Evolutionary conservation across 1,140 invertebrate species (phyloP), one percentile per base, ranked within the genome.

Genomic region (Patella vulgata): DNA sequence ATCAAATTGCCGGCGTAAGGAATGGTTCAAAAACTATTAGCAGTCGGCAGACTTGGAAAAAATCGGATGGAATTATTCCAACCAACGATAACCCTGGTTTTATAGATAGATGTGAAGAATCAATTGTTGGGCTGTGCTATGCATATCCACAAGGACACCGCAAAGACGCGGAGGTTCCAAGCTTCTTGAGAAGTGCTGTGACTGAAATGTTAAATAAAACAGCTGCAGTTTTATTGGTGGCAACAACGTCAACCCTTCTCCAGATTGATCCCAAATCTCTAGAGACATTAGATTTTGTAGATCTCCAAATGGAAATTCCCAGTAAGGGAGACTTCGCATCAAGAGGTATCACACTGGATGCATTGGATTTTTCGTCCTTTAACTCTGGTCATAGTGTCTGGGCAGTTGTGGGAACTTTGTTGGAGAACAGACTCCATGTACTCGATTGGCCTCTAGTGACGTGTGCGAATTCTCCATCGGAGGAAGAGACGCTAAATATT

Each of bases 221-320:
- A 6, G 61, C 73, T 31, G 75, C 79, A 12, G 65, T 78, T 28
- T 46, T 82, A 36, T 47, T 74, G 33, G 60, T 81, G 11, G 74
- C 71, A n/a, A 80, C 79, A 12, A 73, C 79, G 36, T 69, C 73
- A 23, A 54, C 68, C 1, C 21, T 79, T 4, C 17, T 82, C 9
- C 71, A 75, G 51, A 55, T 82, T n/a, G 75, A 82, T 68, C 68
- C 79, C 25, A 71, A 63, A 50, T 76, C 77, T n/a, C 54, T 77
- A 48, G 74, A 82, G 21, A n/a, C 70, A 9, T 59, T 63, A 40
- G 40, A 54, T 44, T 68, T 64, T 27, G 28, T 68, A 9, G 66
- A 72, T 50, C 51, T 72, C 12, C 65, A 71, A 61, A 64, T 71
- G 70, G 44, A 36, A 14, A 21, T 56, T 19, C 23, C 19, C 42